Conservation (phyloP, 30 jellyfish, hydroid and myxozoan species). For the Pelagia noctiluca region DNA sequence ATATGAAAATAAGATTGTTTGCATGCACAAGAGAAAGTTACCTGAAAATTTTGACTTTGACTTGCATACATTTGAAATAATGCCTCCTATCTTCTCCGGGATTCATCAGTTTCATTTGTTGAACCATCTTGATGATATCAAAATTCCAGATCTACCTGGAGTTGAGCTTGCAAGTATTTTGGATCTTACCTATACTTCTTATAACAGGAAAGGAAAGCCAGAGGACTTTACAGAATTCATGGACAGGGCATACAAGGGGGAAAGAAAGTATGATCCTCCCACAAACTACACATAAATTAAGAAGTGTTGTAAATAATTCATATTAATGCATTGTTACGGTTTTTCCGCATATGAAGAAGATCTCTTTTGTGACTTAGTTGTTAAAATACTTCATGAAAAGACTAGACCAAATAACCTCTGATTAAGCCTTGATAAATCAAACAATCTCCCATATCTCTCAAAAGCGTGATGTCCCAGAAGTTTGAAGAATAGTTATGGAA, state of each 20-base stretch:
- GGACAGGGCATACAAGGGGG: conserved; percentile 42
- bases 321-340: no score
- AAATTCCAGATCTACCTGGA: conserved; percentile 34
- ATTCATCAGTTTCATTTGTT: background rate
- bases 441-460: no score
- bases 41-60: conserved; percentile 56
- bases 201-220: conserved; percentile 59
- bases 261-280: conserved; percentile 55
- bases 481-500: no score
- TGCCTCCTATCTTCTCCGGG: conserved; percentile 53
- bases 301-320: no score
- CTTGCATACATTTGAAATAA: conserved; percentile 12
- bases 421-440: no score
- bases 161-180: conserved; percentile 27
- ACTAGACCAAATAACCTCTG: no score
- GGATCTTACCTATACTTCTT: conserved; percentile 24
- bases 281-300: conserved; percentile 31
- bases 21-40: conserved; percentile 40
- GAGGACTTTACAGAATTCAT: conserved; percentile 54
- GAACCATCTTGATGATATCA: conserved; percentile 8
- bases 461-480: no score
- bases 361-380: no score
- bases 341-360: no score
- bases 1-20: conserved; percentile 12
- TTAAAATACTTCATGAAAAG: no score